Evolutionary conservation across 2,888 invertebrate species (phyloP), one percentile per base, ranked within the genome.

Genomic region (Pachydiplax longipennis): DNA sequence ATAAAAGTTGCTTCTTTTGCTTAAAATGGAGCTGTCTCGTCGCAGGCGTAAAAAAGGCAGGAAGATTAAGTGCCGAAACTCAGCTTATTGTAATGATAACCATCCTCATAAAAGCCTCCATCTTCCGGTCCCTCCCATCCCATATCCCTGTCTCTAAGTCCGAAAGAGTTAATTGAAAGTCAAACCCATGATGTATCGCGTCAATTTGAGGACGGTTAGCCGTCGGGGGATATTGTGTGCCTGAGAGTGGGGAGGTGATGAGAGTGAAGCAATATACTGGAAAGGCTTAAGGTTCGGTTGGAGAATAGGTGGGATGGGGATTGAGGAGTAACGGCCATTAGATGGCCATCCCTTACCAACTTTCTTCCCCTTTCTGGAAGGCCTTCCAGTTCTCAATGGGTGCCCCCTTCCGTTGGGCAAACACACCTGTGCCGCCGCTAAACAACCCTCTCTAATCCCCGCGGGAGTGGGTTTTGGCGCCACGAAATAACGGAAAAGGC

Each of bases 401-500:
- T 31, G 73, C 31, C 25, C 31, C 73, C 73, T 25, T 25, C 25
- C n/a, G 65, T 10, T n/a, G 37, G 87, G 61, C n/a, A 87, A 87
- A 87, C 87, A 87, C 87, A 87, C 87, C 87, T 87, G 87, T 87
- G 87, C 61, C 87, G 61, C 58, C 18, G 87, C 73, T 31, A 73
- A 73, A 73, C 73, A 61, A 61, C 87, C 65, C 58, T 37, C 61
- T 15, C n/a, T 87, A 87, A 87, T 87, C 87, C 65, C 40, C 37
- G 37, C 35, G 65, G 61, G 61, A 87, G 87, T 58, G 37, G 65
- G 87, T 87, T 48, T 61, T 58, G 35, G n/a, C 61, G 65, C 48
- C 61, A 87, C 61, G 87, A 87, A 87, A 87, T 87, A 37, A 31
- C 31, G 31, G 73, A 73, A 87, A 61, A 61, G 87, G 87, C 37